phyloP scores from a whole-genome alignment of 2,113 vertebrate species.

The Emydura subglobosa region DNA sequence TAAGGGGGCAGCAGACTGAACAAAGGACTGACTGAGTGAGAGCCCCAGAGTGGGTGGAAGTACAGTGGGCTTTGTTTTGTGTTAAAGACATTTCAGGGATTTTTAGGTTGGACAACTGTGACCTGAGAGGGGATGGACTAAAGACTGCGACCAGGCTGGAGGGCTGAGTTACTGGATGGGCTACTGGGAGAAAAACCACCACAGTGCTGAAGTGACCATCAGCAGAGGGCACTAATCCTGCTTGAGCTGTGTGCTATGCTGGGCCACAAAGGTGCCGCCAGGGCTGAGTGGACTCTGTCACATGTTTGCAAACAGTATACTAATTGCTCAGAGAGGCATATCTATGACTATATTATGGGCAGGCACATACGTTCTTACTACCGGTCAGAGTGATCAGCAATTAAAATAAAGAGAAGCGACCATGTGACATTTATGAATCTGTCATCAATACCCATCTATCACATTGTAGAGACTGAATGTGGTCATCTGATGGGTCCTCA shows the following conservation, averaged over 20 bases:
- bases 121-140: background rate
- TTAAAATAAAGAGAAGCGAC: background rate
- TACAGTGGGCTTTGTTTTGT: background rate
- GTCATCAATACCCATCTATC: background rate
- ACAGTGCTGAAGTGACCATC: background rate
- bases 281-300: background rate
- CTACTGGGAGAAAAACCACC: background rate
- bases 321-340: background rate
- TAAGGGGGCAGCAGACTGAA: background rate
- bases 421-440: background rate
- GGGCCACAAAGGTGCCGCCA: background rate
- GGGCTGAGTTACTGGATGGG: background rate
- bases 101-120: background rate
- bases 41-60: background rate
- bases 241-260: background rate
- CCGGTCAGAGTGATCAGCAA: background rate
- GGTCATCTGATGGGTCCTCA: background rate
- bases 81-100: background rate
- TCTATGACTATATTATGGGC: background rate
- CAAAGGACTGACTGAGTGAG: background rate
- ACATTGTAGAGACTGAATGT: background rate
- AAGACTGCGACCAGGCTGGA: background rate
- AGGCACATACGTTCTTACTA: background rate
- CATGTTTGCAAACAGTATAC: rapidly evolving
- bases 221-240: background rate